Base-by-base conservation (phyloP, 1,140 invertebrate genomes). In the Drosophila orosa region DNA sequence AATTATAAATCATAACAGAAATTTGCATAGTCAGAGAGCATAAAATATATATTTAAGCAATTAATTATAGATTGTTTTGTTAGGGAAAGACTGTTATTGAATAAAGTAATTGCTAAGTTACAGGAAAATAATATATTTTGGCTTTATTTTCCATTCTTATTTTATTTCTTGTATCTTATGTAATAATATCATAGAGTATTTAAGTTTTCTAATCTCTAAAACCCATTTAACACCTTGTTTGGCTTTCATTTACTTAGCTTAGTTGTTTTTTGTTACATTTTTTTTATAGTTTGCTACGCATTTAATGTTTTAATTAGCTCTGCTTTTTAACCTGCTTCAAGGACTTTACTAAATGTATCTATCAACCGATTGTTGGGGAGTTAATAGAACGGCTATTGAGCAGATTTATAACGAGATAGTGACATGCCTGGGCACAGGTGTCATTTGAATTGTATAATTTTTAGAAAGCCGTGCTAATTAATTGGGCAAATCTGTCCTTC, bases 231-330 rank as follows among this genome's bases (percentile, higher is more conserved):
- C 48, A 27, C 40, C 63, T 33, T 27, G 42, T 58, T 39, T 71
- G 65, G 33, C 29, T 75, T 66, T 33, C 17, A 63, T 78, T 50
- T 42, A 33, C 29, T 76, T 24, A 55, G 31, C 48, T 56, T 39
- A 9, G 15, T 52, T 33, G 19, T 56, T 73, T 58, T 44, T 40
- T 37, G 27, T 59, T 57, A 37, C 12, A 56, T 17, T 74, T 57
- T 67, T 47, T 62, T 33, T 39, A 55, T 57, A 57, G 69, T 75
- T 82, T 56, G 78, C 59, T 82, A 78, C 84, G 84, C 84, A 89
- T 89, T 87, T 89, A 89, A 89, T 87, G 84, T 89, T 89, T 87
- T 87, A 87, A 87, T 87, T 89, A 84, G 76, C 67, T 71, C 58
- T 78, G 61, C 45, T 77, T 89, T 78, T 59, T 56, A 47, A 50